Evolutionary conservation across 2,888 invertebrate species (phyloP).

Genomic region (Xestia sexstrigata): DNA sequence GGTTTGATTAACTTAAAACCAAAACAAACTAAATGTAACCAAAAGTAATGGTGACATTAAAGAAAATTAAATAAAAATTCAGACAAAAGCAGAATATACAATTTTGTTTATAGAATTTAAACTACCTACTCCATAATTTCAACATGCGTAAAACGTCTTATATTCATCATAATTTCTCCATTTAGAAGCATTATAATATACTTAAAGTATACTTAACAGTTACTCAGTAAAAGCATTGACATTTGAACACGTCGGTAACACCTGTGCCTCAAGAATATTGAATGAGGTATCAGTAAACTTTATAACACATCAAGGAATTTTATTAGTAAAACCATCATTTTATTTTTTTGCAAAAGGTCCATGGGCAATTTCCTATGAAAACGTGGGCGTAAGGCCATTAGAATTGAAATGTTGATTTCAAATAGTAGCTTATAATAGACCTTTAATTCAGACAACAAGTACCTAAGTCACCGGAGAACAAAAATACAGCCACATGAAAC

Average conservation of each 20-base stretch:
- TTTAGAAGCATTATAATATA: conserved; percentile 32
- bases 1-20: background rate
- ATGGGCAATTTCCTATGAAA: background rate
- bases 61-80: background rate
- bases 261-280: conserved; percentile 37
- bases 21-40: too few relatives aligned
- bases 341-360: background rate
- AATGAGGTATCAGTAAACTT: conserved; percentile 21
- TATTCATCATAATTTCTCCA: conserved; percentile 31
- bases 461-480: background rate
- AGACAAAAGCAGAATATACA: conserved; percentile 19
- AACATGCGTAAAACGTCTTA: conserved; percentile 13
- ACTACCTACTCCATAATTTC: conserved; percentile 39
- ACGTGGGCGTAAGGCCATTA: background rate
- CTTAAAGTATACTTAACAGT: conserved; percentile 23
- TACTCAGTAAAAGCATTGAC: conserved; percentile 46
- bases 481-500: background rate
- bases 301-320: conserved; percentile 7
- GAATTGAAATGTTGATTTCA: background rate
- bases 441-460: background rate
- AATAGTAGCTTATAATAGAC: background rate
- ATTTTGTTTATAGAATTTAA: conserved; percentile 21
- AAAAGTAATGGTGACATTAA: background rate
- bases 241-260: conserved; percentile 43
- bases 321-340: conserved; percentile 1